phyloP scores from a whole-genome alignment of 2,113 vertebrate species.

The Ammospiza caudacuta region DNA sequence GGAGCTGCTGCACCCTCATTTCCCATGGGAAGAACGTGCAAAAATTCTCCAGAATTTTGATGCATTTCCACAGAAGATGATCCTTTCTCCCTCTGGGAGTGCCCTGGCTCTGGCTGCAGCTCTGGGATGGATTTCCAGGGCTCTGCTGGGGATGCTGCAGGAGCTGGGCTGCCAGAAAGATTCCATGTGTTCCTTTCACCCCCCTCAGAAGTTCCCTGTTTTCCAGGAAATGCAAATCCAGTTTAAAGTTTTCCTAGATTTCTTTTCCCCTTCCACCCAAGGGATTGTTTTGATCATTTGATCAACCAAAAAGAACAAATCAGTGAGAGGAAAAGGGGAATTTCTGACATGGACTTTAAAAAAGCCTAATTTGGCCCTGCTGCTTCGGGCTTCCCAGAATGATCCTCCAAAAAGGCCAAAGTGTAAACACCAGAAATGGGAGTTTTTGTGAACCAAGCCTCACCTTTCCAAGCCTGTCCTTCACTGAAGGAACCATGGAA shows the following conservation, averaged over 20 bases:
- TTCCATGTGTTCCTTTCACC: neutral
- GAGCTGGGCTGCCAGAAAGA: neutral
- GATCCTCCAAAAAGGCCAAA: neutral
- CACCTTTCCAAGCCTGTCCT: neutral
- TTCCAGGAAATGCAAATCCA: neutral
- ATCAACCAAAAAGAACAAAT: neutral
- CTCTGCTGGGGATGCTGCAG: neutral
- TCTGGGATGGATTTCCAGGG: neutral
- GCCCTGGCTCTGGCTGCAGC: neutral
- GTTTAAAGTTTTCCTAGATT: neutral
- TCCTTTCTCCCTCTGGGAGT: neutral
- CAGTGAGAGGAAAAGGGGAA: neutral
- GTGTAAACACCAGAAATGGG: neutral
- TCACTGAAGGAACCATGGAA: neutral
- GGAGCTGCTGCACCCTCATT: neutral
- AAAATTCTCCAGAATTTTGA: neutral
- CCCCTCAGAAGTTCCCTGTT: neutral
- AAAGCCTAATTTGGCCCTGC: neutral
- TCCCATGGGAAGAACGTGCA: fast-evolving
- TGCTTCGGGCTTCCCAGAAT: neutral
- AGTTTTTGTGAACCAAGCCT: neutral
- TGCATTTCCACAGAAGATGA: neutral
- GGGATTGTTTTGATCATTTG: neutral
- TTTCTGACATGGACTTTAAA: neutral
- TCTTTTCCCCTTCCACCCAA: neutral